phyloP scores from a whole-genome alignment of 2,888 invertebrate species.

The Silvanus unidentatus region DNA sequence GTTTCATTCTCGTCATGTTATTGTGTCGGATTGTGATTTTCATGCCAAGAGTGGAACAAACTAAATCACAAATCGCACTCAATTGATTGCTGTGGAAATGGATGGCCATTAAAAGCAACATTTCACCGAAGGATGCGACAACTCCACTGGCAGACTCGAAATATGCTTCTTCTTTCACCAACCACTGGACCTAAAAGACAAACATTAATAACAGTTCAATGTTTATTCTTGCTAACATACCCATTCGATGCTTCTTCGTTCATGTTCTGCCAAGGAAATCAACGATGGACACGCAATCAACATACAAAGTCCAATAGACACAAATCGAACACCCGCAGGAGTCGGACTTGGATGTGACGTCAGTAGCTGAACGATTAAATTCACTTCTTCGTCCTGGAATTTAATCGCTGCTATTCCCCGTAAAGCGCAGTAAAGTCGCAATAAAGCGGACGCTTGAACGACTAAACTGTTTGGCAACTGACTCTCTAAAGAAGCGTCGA shows the following conservation, averaged over 20 bases:
- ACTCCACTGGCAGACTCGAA: slow-evolving; percentile 81
- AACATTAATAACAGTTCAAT: background rate
- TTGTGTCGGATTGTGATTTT: slow-evolving; percentile 84
- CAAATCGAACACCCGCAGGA: slow-evolving; percentile 88
- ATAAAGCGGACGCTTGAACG: slow-evolving; percentile 83
- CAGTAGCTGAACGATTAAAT: slow-evolving; percentile 73
- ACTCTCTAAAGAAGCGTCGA: slow-evolving; percentile 56
- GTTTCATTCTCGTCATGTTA: slow-evolving; percentile 81
- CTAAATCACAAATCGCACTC: slow-evolving; percentile 86
- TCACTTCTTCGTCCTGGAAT: slow-evolving; percentile 88
- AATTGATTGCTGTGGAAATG: slow-evolving; percentile 96
- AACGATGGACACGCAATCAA: slow-evolving; percentile 89
- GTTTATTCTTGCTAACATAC: no score
- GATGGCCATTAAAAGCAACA: slow-evolving; percentile 91
- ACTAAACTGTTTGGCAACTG: slow-evolving; percentile 60
- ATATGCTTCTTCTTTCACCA: slow-evolving; percentile 84
- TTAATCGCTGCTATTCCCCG: slow-evolving; percentile 90
- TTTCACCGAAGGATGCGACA: slow-evolving; percentile 88
- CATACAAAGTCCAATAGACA: slow-evolving; percentile 89
- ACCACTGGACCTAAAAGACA: slow-evolving; percentile 61
- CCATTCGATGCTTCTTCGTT: slow-evolving; percentile 86
- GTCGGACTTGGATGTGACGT: slow-evolving; percentile 85
- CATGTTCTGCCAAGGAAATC: slow-evolving; percentile 64
- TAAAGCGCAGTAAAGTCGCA: slow-evolving; percentile 86
- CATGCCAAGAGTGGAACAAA: slow-evolving; percentile 92